Percentiles rank a stretch among this genome's conserved stretches.
Evolutionary conservation across 2,888 invertebrate species (phyloP).

Genomic region (Lamproptera curius): DNA sequence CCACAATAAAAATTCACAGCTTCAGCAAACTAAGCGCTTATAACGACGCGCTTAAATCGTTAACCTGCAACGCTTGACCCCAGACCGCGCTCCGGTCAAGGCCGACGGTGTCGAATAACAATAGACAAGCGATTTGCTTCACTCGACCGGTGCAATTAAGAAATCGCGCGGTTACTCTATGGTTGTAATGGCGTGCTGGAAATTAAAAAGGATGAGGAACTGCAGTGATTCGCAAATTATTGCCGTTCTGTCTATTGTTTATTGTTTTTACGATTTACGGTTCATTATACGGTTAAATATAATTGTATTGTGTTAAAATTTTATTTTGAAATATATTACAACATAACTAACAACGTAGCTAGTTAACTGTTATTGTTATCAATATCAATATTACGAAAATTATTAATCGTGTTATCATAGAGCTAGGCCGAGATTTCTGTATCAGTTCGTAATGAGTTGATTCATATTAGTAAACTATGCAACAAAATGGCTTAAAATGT

Average conservation of each 20-base stretch:
- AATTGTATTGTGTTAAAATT: neutral
- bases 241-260: constrained; percentile 4
- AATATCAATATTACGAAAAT: no score
- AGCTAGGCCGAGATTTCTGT: no score
- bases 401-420: no score
- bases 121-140: constrained; percentile 15
- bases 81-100: constrained; percentile 17
- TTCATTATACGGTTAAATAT: neutral
- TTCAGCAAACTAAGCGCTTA: constrained; percentile 3
- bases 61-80: constrained; percentile 16
- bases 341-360: no score
- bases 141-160: constrained; percentile 15
- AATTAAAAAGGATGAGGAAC: neutral
- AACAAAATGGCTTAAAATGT: no score
- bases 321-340: no score
- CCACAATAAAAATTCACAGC: no score
- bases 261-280: neutral
- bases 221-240: constrained; percentile 1
- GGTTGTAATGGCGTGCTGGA: neutral
- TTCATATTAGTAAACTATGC: no score
- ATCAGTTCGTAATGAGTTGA: no score
- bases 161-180: constrained; percentile 1
- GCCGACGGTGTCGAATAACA: constrained; percentile 5
- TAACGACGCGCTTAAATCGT: constrained; percentile 9
- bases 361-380: no score